phyloP scores from a whole-genome alignment of 2,113 vertebrate genomes.

The Archocentrus centrarchus region DNA sequence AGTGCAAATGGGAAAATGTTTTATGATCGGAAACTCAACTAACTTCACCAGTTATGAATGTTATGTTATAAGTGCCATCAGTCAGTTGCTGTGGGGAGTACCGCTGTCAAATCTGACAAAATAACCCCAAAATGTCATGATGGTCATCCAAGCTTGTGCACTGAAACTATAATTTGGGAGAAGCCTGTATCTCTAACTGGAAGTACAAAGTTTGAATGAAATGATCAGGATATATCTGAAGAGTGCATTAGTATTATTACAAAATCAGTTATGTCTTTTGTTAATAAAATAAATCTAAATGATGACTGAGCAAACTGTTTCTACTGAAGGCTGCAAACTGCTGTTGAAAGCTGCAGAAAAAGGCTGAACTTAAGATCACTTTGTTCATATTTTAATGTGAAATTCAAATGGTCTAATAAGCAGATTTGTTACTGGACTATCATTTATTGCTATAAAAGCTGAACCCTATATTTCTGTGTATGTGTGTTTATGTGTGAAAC shows the following conservation, averaged over 20 bases:
- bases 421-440: background rate
- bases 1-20: background rate
- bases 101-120: background rate
- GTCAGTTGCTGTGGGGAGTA: background rate
- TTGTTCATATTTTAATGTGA: background rate
- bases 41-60: background rate
- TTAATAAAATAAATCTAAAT: constrained; percentile 6
- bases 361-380: background rate
- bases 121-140: background rate
- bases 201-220: background rate
- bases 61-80: background rate
- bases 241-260: background rate
- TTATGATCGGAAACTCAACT: background rate
- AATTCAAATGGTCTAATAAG: background rate
- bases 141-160: background rate
- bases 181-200: background rate
- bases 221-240: background rate
- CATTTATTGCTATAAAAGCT: background rate
- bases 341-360: background rate
- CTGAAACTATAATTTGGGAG: background rate
- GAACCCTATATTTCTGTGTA: background rate
- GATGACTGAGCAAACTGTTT: background rate
- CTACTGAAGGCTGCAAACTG: background rate
- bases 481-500: background rate
- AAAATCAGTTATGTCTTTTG: background rate